Percentiles rank a stretch among this genome's conserved stretches.
Conservation (phyloP, 1,140 invertebrate species). For the Nixonia krombeini region DNA sequence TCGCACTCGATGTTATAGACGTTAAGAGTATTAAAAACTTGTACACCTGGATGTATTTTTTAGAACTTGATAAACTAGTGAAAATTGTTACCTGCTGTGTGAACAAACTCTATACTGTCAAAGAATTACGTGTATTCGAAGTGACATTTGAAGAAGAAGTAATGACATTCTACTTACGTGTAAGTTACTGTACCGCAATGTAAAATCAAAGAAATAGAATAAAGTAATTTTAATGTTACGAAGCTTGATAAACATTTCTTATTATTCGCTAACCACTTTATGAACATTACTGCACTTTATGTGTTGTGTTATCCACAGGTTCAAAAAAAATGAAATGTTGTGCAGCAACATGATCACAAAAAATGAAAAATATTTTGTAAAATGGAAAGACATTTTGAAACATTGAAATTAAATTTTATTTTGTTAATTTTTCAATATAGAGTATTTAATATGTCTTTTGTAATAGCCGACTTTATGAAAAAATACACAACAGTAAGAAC, state of each 20-base stretch:
- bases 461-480: too few relatives aligned
- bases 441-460: too few relatives aligned
- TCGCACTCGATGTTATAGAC: slow-evolving; percentile 40
- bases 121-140: slow-evolving; percentile 41
- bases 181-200: slow-evolving; percentile 68
- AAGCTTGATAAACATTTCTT: neutral
- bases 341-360: too few relatives aligned
- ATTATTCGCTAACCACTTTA: too few relatives aligned
- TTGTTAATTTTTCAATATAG: too few relatives aligned
- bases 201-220: slow-evolving; percentile 66
- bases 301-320: too few relatives aligned
- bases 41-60: slow-evolving; percentile 45
- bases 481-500: too few relatives aligned
- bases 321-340: too few relatives aligned
- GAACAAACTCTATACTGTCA: slow-evolving; percentile 48
- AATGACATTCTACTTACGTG: slow-evolving; percentile 60
- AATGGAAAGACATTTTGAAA: too few relatives aligned
- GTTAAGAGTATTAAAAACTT: slow-evolving; percentile 39
- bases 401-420: too few relatives aligned
- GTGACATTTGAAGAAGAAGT: slow-evolving; percentile 38
- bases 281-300: too few relatives aligned
- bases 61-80: slow-evolving; percentile 47
- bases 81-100: slow-evolving; percentile 64
- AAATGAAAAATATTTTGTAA: too few relatives aligned
- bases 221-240: slow-evolving; percentile 59